A percentile compares a stretch with the other conserved stretches of the same genome.
Conservation (phyloP, 2,888 invertebrate species). For the Cenopis cana region DNA sequence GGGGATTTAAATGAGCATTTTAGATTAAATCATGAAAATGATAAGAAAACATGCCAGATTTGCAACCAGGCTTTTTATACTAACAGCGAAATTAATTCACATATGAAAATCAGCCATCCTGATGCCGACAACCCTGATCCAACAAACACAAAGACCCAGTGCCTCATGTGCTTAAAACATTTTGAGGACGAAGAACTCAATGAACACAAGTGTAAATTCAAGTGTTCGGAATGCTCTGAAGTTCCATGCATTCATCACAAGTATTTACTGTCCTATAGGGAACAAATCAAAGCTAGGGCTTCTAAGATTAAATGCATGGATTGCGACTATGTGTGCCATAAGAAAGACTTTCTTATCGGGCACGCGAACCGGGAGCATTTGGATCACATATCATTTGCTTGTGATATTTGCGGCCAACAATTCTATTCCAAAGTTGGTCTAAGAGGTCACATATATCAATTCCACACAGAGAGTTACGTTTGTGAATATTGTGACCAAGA, state of each 20-base stretch:
- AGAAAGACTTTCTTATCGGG: constrained; percentile 61
- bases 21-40: constrained; percentile 54
- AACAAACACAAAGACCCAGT: constrained; percentile 44
- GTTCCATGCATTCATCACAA: constrained; percentile 63
- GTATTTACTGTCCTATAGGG: constrained; percentile 61
- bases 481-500: constrained; percentile 63
- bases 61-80: constrained; percentile 61
- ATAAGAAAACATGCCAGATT: constrained; percentile 57
- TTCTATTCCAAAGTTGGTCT: constrained; percentile 65
- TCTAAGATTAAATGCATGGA: constrained; percentile 60
- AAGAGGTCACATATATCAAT: constrained; percentile 60
- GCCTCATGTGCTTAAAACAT: constrained; percentile 60
- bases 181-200: constrained; percentile 54
- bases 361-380: constrained; percentile 68
- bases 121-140: constrained; percentile 47
- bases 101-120: constrained; percentile 58
- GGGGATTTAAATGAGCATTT: constrained; percentile 58
- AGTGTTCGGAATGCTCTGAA: constrained; percentile 60
- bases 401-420: constrained; percentile 61
- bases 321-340: constrained; percentile 63
- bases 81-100: constrained; percentile 56
- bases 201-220: constrained; percentile 63
- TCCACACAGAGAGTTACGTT: constrained; percentile 56
- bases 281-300: constrained; percentile 57
- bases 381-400: constrained; percentile 64